phyloP scores from a whole-genome alignment of 2,888 invertebrate species.

The Drosophila eohydei region DNA sequence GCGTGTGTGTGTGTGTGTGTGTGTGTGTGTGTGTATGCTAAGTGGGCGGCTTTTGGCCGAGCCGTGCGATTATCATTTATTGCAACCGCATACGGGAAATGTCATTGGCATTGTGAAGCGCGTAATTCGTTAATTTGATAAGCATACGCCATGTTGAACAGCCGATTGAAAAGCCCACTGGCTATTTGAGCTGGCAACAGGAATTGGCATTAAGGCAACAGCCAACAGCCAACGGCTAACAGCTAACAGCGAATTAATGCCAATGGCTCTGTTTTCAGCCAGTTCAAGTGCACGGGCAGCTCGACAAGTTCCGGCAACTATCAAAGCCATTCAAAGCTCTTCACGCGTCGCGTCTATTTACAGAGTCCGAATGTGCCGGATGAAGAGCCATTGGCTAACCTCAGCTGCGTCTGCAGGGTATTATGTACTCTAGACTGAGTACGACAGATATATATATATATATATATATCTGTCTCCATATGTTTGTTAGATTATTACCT shows the following conservation, averaged over 20 bases:
- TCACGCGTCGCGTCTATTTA: too few relatives aligned
- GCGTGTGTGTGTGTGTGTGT: not conserved
- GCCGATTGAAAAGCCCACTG: slow-evolving; percentile 56
- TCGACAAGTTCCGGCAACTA: slow-evolving; percentile 2
- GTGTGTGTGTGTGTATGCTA: not conserved
- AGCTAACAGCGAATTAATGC: slow-evolving; percentile 21
- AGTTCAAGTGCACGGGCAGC: slow-evolving; percentile 8
- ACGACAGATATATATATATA: too few relatives aligned
- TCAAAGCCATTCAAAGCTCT: not conserved
- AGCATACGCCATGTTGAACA: slow-evolving; percentile 71
- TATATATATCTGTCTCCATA: too few relatives aligned
- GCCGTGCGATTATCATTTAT: slow-evolving; percentile 72
- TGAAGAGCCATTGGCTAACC: too few relatives aligned
- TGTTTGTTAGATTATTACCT: not conserved
- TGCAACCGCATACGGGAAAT: slow-evolving; percentile 73
- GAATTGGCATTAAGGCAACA: slow-evolving; percentile 30
- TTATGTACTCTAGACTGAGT: too few relatives aligned
- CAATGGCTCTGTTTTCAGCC: slow-evolving; percentile 21
- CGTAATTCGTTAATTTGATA: slow-evolving; percentile 78
- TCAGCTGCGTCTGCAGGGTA: too few relatives aligned
- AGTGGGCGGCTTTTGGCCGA: slow-evolving; percentile 25
- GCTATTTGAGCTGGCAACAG: slow-evolving; percentile 30
- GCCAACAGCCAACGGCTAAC: slow-evolving; percentile 25
- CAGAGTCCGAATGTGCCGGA: too few relatives aligned
- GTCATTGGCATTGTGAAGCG: slow-evolving; percentile 62